Evolutionary conservation across 2,113 vertebrate species (phyloP).

Genomic region (Sterna hirundo): DNA sequence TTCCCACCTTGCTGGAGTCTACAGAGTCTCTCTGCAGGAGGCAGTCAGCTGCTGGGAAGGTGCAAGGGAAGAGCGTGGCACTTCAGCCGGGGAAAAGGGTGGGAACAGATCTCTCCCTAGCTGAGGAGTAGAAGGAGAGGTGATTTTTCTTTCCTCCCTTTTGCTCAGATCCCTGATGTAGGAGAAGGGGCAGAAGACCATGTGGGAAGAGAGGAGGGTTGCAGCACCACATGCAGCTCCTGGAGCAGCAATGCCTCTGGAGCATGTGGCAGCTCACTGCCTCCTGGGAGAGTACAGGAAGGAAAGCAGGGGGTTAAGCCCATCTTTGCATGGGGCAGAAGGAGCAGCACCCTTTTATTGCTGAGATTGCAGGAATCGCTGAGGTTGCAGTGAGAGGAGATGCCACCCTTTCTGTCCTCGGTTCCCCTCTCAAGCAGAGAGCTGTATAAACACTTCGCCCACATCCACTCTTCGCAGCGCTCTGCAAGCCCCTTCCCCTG

Average conservation of each 20-base stretch:
- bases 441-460: neutral
- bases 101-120: neutral
- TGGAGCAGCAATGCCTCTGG: neutral
- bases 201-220: neutral
- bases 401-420: neutral
- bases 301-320: neutral
- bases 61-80: neutral
- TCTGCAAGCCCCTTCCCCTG: slow-evolving; percentile 11
- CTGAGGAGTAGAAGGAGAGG: fast-evolving
- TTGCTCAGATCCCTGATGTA: neutral
- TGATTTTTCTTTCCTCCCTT: neutral
- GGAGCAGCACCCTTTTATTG: neutral
- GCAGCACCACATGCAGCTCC: neutral
- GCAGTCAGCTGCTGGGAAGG: neutral
- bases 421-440: neutral
- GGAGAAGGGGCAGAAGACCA: neutral
- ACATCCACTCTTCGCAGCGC: neutral
- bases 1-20: neutral
- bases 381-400: neutral
- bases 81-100: neutral
- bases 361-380: neutral
- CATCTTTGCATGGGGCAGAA: neutral
- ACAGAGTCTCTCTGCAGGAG: neutral
- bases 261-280: neutral
- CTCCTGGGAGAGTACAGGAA: neutral